Evolutionary conservation across 2,113 vertebrate species (phyloP), one percentile per base, ranked within the genome.

Genomic region (Orcinus orca): DNA sequence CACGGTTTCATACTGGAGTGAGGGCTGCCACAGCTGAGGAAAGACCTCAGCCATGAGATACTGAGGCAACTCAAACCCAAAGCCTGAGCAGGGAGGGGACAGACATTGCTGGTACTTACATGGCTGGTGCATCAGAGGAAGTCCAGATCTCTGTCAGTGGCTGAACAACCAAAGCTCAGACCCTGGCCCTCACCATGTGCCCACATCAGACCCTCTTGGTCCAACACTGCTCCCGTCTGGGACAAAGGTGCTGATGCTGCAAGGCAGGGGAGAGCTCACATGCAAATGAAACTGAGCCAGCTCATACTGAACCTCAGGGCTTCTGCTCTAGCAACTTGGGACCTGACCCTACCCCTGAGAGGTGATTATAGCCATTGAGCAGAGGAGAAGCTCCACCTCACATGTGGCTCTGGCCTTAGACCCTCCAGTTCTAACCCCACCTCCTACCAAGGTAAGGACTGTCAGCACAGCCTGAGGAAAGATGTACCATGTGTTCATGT

Each of bases 381-480:
- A n/a, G 47, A 50, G 47, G 9, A 79, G 47, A 53, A n/a, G 76
- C 31, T 53, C 9, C 74, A 53, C 5, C 2, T 53, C 3, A 77
- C 31, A n/a, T 12, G 31, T 77, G 47, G 20, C 47, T 53, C 10
- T 12, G 18, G 10, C 10, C 36, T 18, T 23, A 77, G 20, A 6
- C 1, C 29, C 74, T 77, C 47, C 29, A n/a, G 12, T 53, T 53
- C 5, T 5, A 53, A n/a, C 47, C 18, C 47, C 18, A 79, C 3
- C 18, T 33, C 47, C 20, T n/a, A 3, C 10, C 47, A 79, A 79
- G 47, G 47, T 0, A 0, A n/a, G n/a, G 53, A 23, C 15, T 76
- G 44, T 9, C 31, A 79, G 18, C 18, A 77, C 6, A 53, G 9
- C 29, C 31, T 53, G 74, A n/a, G 50, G 47, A 77, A 53, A 77